These are phyloP conservation scores for Patella depressa DNA, from an alignment of 2,888 invertebrate genomes.

Conservation along the genomic window DNA sequence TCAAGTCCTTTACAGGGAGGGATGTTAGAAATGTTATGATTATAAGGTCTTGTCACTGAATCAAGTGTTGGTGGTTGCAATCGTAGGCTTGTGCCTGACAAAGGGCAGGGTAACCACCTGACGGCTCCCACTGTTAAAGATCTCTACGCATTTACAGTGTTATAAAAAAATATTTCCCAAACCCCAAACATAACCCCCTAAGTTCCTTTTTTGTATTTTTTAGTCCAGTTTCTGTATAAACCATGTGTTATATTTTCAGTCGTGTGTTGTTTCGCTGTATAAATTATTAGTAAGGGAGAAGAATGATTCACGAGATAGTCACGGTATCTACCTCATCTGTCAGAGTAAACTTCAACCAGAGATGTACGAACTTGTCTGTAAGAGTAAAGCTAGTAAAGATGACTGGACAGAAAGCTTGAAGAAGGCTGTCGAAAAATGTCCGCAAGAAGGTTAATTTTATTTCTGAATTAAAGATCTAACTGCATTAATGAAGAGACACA, in stretches of 20 bases:
- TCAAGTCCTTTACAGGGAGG: too few relatives aligned
- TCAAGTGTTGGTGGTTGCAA: too few relatives aligned
- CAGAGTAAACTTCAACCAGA: constrained; percentile 92
- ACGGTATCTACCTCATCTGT: constrained; percentile 92
- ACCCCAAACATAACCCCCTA: too few relatives aligned
- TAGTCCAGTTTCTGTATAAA: not conserved
- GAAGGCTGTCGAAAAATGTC: constrained; percentile 86
- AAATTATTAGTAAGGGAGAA: constrained; percentile 93
- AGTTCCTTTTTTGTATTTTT: not conserved
- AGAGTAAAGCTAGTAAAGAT: constrained; percentile 90
- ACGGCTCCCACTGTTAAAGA: too few relatives aligned
- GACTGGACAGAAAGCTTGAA: constrained; percentile 91
- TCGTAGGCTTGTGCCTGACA: too few relatives aligned
- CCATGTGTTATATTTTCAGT: constrained; percentile 74
- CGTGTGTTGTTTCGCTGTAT: constrained; percentile 92
- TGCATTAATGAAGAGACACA: too few relatives aligned
- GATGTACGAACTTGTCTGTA: constrained; percentile 93
- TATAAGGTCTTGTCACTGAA: too few relatives aligned
- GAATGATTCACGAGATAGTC: constrained; percentile 86
- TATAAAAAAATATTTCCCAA: too few relatives aligned
- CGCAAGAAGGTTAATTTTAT: constrained; percentile 74
- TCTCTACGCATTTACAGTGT: too few relatives aligned
- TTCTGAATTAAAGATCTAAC: not conserved
- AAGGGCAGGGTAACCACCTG: too few relatives aligned
- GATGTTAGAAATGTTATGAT: too few relatives aligned